These are phyloP conservation scores for Syritta pipiens DNA, from an alignment of 2,888 invertebrate genomes.

Conservation along the genomic window DNA sequence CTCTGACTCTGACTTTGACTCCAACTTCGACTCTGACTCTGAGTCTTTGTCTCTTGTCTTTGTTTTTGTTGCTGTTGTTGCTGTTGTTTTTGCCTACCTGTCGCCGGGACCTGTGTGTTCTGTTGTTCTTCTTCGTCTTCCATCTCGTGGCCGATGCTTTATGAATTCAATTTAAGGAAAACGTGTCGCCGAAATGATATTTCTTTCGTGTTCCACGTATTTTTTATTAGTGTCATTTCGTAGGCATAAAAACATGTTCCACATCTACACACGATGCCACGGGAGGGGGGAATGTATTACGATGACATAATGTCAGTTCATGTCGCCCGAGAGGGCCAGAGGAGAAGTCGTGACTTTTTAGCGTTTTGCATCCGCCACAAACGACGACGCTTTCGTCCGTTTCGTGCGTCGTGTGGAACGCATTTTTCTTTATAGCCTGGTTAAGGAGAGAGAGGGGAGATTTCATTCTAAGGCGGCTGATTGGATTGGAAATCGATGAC, in stretches of 20 bases:
- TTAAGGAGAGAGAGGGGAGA: slow-evolving; percentile 22
- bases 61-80: not conserved
- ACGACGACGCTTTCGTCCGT: not conserved
- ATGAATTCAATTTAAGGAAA: slow-evolving; percentile 70
- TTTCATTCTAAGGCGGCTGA: slow-evolving; percentile 43
- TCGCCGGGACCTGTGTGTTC: slow-evolving; percentile 16
- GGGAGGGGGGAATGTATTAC: slow-evolving; percentile 22
- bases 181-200: slow-evolving; percentile 70
- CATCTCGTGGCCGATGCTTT: slow-evolving; percentile 46
- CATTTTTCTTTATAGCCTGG: slow-evolving; percentile 60
- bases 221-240: slow-evolving; percentile 69
- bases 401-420: slow-evolving; percentile 67
- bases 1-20: no score
- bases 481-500: slow-evolving; percentile 59
- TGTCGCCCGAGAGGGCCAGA: slow-evolving; percentile 54
- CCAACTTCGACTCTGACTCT: no score
- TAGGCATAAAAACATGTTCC: slow-evolving; percentile 63
- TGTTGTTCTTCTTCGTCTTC: not conserved
- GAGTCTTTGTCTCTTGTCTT: no score
- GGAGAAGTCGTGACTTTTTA: slow-evolving; percentile 59
- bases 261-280: not conserved
- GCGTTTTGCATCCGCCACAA: slow-evolving; percentile 62
- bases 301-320: slow-evolving; percentile 68
- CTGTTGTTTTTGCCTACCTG: slow-evolving; percentile 56
- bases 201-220: slow-evolving; percentile 69